phyloP scores from a whole-genome alignment of 2,797 vertebrate species.

The Cirrhinus molitorella region DNA sequence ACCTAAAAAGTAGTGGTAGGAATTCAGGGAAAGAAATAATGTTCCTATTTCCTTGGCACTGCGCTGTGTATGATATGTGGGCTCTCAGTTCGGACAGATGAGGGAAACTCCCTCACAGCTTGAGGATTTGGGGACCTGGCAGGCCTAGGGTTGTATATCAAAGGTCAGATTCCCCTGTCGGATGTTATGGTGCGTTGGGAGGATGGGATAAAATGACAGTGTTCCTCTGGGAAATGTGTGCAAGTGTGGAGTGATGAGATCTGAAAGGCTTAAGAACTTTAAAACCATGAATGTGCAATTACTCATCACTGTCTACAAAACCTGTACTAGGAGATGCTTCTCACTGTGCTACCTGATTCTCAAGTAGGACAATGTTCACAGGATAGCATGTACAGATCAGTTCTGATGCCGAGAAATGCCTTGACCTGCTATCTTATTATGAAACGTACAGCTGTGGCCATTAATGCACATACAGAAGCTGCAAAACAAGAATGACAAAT shows the following conservation, averaged over 20 bases:
- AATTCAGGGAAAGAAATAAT: conserved; percentile 3
- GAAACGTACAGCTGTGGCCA: neutral
- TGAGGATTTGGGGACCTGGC: conserved; percentile 14
- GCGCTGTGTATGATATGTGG: conserved; percentile 4
- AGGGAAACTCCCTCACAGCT: conserved; percentile 41
- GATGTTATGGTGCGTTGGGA: conserved; percentile 79
- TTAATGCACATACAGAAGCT: neutral
- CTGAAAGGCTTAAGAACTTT: neutral
- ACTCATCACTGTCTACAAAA: neutral
- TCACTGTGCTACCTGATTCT: neutral
- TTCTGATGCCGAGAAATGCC: neutral
- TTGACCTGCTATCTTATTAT: conserved; percentile 2
- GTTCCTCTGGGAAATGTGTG: conserved; percentile 15
- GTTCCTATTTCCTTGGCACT: conserved; percentile 13
- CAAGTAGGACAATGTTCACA: neutral
- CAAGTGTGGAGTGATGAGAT: neutral
- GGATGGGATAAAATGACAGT: conserved; percentile 24
- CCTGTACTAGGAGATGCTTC: neutral
- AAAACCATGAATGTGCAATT: neutral
- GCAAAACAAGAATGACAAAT: neutral
- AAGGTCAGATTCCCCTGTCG: conserved; percentile 81
- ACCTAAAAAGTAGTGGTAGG: neutral
- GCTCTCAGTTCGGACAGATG: conserved; percentile 36
- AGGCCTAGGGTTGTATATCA: conserved; percentile 74
- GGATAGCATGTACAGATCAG: neutral